phyloP scores from a whole-genome alignment of 2,113 vertebrate genomes.

The Oreamnos americanus region DNA sequence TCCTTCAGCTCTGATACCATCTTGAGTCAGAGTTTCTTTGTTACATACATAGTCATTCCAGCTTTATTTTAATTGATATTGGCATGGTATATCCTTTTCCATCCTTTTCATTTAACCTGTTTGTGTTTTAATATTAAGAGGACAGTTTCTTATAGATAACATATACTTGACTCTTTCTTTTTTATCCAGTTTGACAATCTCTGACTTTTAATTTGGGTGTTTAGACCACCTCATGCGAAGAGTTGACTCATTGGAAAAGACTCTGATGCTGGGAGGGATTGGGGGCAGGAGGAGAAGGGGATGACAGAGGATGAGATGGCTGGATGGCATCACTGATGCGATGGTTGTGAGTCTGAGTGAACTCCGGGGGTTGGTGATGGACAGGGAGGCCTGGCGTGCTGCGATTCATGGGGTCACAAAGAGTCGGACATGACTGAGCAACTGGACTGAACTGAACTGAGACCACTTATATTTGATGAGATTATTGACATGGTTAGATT shows the following conservation, averaged over 20 bases:
- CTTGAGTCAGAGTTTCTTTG: background rate
- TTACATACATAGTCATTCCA: background rate
- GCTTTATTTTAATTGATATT: conserved; percentile 1
- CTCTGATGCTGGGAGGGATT: too few species aligned
- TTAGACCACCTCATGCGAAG: background rate
- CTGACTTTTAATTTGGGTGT: background rate
- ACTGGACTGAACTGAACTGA: too few species aligned
- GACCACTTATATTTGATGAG: background rate
- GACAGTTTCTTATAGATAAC: background rate
- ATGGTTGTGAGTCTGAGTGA: too few species aligned
- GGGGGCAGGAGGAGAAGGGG: too few species aligned
- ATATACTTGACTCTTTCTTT: background rate
- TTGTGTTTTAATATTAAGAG: background rate
- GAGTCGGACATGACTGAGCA: too few species aligned
- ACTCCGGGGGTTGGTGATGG: too few species aligned
- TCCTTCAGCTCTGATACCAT: background rate
- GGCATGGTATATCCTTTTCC: background rate
- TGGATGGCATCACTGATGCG: too few species aligned
- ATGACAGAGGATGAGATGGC: too few species aligned
- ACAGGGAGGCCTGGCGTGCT: too few species aligned
- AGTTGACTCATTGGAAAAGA: too few species aligned
- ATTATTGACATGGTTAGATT: background rate
- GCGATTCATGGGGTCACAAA: too few species aligned
- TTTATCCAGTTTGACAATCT: background rate
- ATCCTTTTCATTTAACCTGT: background rate